These are phyloP conservation scores for Drosophila bocqueti DNA, from an alignment of 1,140 invertebrate genomes.

Conservation along the genomic window DNA sequence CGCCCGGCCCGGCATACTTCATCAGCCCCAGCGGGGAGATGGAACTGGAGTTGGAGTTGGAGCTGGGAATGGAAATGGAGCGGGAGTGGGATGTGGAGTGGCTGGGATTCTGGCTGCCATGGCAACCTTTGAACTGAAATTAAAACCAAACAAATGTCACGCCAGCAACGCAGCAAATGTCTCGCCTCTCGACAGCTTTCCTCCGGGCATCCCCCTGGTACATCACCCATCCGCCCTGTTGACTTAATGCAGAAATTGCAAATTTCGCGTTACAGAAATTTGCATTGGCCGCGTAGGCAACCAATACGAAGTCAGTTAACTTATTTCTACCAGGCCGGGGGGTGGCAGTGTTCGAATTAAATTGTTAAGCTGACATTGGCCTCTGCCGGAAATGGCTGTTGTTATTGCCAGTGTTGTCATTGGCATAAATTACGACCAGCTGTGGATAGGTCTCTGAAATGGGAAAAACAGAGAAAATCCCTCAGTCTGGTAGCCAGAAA, in stretches of 20 bases:
- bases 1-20: constrained; percentile 16
- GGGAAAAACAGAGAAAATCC: background rate
- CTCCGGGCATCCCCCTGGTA: constrained; percentile 1
- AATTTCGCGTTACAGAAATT: constrained; percentile 57
- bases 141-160: constrained; percentile 82
- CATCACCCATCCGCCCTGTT: constrained; percentile 41
- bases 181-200: constrained; percentile 5
- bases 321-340: constrained; percentile 16
- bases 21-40: constrained; percentile 29
- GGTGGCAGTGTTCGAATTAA: constrained; percentile 50
- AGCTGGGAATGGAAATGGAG: background rate
- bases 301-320: constrained; percentile 42
- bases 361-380: constrained; percentile 69
- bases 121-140: constrained; percentile 78
- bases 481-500: constrained; percentile 2
- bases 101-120: constrained; percentile 43
- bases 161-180: constrained; percentile 47
- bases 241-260: constrained; percentile 76
- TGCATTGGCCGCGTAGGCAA: constrained; percentile 34
- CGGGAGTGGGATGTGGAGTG: constrained; percentile 7
- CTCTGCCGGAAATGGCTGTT: constrained; percentile 26
- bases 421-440: constrained; percentile 58
- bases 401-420: constrained; percentile 38
- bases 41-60: background rate
- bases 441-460: constrained; percentile 8